Conservation (phyloP, 2,113 vertebrate species). For the Prunella fulvescens region DNA sequence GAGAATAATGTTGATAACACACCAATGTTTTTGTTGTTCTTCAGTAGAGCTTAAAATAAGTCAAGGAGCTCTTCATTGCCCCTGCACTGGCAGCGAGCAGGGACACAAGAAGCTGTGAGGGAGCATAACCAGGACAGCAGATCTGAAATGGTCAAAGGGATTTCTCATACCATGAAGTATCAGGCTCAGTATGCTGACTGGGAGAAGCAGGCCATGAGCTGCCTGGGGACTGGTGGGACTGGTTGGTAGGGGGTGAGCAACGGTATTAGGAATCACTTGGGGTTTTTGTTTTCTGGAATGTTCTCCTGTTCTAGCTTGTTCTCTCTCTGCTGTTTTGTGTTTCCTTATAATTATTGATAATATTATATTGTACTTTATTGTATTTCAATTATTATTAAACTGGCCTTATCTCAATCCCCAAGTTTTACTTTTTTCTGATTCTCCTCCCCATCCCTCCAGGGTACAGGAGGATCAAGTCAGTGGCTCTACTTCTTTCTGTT, state of each 20-base stretch:
- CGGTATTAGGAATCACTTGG: background rate
- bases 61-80: background rate
- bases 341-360: background rate
- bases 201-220: background rate
- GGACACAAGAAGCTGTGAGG: background rate
- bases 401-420: background rate
- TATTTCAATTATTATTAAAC: background rate
- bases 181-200: background rate
- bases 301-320: background rate
- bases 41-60: background rate
- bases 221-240: background rate
- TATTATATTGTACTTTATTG: background rate
- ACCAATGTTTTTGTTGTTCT: background rate
- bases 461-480: background rate
- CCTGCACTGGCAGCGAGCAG: background rate
- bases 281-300: background rate
- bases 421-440: background rate
- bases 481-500: background rate
- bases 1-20: background rate
- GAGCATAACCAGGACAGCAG: background rate
- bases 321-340: background rate
- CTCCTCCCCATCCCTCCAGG: background rate
- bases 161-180: background rate
- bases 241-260: accelerated
- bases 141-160: background rate